Evolutionary conservation across 2,888 invertebrate species (phyloP).

Genomic region (Cephus runcator): DNA sequence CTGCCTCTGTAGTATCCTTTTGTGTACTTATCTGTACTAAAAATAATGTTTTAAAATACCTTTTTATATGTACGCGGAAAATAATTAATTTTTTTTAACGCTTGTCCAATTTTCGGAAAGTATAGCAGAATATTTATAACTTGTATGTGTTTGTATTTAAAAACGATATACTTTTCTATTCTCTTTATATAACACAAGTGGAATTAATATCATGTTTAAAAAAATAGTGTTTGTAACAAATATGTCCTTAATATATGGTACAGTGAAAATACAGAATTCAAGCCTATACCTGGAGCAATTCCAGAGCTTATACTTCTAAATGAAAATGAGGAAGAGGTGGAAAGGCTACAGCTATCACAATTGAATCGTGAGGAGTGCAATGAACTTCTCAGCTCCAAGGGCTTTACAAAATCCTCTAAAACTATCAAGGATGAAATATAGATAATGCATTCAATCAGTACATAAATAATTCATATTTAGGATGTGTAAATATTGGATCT

Average conservation of each 20-base stretch:
- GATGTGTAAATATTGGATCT: background rate
- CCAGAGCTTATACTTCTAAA: slow-evolving; percentile 74
- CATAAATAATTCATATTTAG: background rate
- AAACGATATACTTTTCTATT: background rate
- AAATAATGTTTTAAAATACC: background rate
- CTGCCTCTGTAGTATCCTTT: slow-evolving; percentile 72
- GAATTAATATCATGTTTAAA: background rate
- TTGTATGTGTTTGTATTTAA: background rate
- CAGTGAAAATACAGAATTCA: slow-evolving; percentile 70
- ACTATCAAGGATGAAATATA: slow-evolving; percentile 67
- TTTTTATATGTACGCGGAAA: background rate
- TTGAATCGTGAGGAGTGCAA: slow-evolving; percentile 76
- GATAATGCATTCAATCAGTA: slow-evolving; percentile 19
- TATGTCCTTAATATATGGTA: slow-evolving; percentile 14
- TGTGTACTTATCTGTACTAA: background rate
- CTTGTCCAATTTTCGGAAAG: background rate
- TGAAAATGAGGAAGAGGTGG: slow-evolving; percentile 70
- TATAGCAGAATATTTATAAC: background rate
- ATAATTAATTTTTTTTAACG: background rate
- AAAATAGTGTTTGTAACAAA: background rate
- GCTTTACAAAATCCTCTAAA: slow-evolving; percentile 68
- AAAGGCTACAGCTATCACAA: slow-evolving; percentile 71
- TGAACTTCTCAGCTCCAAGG: slow-evolving; percentile 71
- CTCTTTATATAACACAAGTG: background rate
- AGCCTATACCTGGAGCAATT: slow-evolving; percentile 74